Evolutionary conservation across 2,888 invertebrate genomes (phyloP), one percentile per base, ranked within the genome.

Genomic region (Tenthredo notha): DNA sequence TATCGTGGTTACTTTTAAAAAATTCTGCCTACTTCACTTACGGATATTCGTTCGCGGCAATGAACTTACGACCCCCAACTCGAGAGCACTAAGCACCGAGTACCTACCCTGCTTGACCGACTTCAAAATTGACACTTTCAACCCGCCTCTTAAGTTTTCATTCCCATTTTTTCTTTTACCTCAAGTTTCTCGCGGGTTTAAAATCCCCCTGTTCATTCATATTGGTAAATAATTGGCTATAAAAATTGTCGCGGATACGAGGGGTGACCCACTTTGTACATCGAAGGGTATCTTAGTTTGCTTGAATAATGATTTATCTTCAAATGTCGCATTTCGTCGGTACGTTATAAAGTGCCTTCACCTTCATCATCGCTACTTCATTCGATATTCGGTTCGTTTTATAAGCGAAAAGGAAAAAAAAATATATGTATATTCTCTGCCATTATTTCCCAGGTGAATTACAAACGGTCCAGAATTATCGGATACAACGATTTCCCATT

Each of bases 111-210:
- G 50, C 77, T 77, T 77, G 77, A 77, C 77, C 77, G 77, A 77
- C 77, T 77, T 77, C 77, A 77, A 54, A 47, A 77, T 77, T 77
- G 50, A 77, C 77, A 77, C 77, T 54, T 77, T 33, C n/a, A 29
- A 77, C 33, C 33, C 33, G 6, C 50, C 29, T 43, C 33, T 70
- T 67, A 58, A 21, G 61, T 67, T 80, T 65, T 86, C 50, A 78
- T 33, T 67, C 40, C 43, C 67, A 58, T 85, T 80, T 0, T 61
- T 84, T 50, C 37, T 72, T 15, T 77, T 15, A 37, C 29, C 43
- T 50, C 67, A 50, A 84, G 21, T 37, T 80, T 9, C 43, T 3
- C 2, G 40, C 33, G 7, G 40, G 21, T 33, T 33, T 67, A 61
- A 5, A 25, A 61, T 61, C 10, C 0, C 21, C 12, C 61, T 61